Evolutionary conservation across 2,797 vertebrate genomes (phyloP).

Genomic region (Anisognathus igniventris): DNA sequence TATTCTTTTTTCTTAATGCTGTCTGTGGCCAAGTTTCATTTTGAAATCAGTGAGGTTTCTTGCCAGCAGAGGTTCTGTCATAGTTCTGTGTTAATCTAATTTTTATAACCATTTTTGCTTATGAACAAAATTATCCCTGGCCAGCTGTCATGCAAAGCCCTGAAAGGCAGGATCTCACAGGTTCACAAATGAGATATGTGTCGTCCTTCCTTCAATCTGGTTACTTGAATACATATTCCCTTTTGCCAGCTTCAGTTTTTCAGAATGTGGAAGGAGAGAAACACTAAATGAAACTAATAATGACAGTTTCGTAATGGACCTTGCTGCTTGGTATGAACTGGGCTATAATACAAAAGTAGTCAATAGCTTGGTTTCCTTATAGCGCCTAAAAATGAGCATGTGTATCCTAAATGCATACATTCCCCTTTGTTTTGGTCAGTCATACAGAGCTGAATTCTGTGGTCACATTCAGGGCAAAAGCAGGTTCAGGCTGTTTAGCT

Average conservation of each 20-base stretch:
- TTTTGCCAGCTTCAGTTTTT: neutral
- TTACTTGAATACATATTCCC: neutral
- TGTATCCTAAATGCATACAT: neutral
- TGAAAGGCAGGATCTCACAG: neutral
- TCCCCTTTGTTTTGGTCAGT: neutral
- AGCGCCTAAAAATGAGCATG: neutral
- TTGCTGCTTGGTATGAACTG: neutral
- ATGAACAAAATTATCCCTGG: neutral
- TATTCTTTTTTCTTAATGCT: neutral
- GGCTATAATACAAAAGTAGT: neutral
- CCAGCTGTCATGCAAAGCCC: neutral
- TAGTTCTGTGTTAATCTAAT: neutral
- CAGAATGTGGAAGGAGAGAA: fast-evolving
- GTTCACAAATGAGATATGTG: neutral
- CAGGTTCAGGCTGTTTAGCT: neutral
- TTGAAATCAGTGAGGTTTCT: neutral
- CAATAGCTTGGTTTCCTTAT: neutral
- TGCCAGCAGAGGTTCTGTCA: neutral
- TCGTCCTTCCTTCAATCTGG: neutral
- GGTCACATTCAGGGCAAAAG: neutral
- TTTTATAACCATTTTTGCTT: neutral
- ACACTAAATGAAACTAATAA: neutral
- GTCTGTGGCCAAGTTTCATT: neutral
- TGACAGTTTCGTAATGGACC: neutral
- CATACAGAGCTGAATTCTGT: neutral